Conservation (phyloP, 2,888 invertebrate species). For the Salticus scenicus region DNA sequence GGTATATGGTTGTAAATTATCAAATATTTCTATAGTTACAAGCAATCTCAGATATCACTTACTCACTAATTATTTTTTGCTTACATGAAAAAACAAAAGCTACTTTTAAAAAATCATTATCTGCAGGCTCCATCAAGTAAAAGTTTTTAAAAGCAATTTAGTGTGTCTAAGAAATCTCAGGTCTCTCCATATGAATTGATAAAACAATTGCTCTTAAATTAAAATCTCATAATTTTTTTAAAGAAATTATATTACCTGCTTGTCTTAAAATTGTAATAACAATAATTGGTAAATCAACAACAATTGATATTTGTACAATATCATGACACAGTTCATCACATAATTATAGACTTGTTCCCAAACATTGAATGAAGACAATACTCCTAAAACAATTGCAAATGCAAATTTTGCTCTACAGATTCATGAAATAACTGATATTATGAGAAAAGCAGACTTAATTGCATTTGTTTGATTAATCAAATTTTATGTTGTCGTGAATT, state of each 20-base stretch:
- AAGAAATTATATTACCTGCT: slow-evolving; percentile 2
- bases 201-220: no score
- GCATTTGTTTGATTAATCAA: background rate
- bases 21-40: background rate
- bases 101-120: slow-evolving; percentile 10
- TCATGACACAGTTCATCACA: background rate
- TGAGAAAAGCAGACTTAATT: slow-evolving; percentile 1
- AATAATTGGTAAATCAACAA: background rate
- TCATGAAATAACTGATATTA: slow-evolving; percentile 3
- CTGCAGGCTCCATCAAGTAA: slow-evolving; percentile 8
- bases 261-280: background rate
- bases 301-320: no score
- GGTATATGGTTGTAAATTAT: slow-evolving; percentile 17
- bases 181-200: no score
- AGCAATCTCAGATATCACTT: slow-evolving; percentile 16
- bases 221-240: no score
- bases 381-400: background rate
- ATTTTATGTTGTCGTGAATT: background rate
- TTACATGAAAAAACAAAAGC: slow-evolving; percentile 25
- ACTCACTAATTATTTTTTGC: slow-evolving; percentile 8
- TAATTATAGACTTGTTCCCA: no score
- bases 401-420: slow-evolving; percentile 23
- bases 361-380: background rate
- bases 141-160: slow-evolving; percentile 13
- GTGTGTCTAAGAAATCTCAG: slow-evolving; percentile 4